phyloP scores from a whole-genome alignment of 2,113 vertebrate genomes.

The Turdus rufiventris region DNA sequence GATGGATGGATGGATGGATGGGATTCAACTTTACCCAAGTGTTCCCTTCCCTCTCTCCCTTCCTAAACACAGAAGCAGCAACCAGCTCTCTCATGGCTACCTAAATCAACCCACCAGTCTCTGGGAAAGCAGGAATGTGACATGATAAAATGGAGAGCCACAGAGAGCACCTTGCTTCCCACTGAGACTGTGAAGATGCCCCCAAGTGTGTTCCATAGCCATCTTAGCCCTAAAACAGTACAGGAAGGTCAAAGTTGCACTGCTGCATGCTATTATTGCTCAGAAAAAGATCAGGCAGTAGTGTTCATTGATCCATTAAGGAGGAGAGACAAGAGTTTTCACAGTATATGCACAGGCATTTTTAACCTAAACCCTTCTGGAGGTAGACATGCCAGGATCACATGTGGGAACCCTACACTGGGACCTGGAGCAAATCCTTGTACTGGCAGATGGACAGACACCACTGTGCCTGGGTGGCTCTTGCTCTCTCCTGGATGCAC shows the following conservation, averaged over 20 bases:
- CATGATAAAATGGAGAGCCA: background rate
- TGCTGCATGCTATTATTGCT: background rate
- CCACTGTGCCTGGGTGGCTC: fast-evolving
- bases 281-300: background rate
- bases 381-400: background rate
- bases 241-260: background rate
- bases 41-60: background rate
- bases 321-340: background rate
- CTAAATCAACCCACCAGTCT: background rate
- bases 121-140: background rate
- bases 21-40: background rate
- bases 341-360: background rate
- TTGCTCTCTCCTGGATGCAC: background rate
- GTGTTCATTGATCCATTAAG: background rate
- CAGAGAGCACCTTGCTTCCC: background rate
- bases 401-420: fast-evolving
- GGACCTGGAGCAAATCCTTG: background rate
- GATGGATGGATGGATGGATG: fast-evolving
- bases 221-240: background rate
- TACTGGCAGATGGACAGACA: background rate
- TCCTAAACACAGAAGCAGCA: background rate
- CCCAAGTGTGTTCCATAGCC: background rate
- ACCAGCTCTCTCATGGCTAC: background rate
- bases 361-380: background rate
- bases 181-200: background rate